These are phyloP conservation scores for Enhydra lutris DNA, from an alignment of 2,113 vertebrate genomes.

Conservation along the genomic window DNA sequence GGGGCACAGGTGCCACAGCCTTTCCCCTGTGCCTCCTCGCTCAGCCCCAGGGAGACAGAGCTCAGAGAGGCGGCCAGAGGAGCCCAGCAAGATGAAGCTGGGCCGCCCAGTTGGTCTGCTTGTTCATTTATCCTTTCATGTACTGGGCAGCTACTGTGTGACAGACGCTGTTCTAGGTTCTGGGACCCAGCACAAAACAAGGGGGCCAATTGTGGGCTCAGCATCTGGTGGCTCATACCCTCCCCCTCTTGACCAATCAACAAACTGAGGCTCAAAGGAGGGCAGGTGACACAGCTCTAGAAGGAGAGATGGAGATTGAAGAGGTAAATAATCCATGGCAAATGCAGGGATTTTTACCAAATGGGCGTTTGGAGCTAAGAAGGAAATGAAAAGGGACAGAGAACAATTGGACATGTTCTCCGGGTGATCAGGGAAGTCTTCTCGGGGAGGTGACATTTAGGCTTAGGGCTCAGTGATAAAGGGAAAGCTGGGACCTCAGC, in stretches of 20 bases:
- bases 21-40: not conserved
- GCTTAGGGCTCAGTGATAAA: not conserved
- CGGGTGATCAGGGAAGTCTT: not conserved
- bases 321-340: not conserved
- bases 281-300: not conserved
- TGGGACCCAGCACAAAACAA: not conserved
- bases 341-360: not conserved
- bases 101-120: rapidly evolving
- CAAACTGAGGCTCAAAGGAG: not conserved
- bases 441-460: not conserved
- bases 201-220: not conserved
- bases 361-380: not conserved
- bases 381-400: not conserved
- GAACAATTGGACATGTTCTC: not conserved
- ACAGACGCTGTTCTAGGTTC: not conserved
- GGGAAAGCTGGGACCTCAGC: not conserved
- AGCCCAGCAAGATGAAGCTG: not conserved
- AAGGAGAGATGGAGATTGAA: not conserved
- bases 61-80: not conserved
- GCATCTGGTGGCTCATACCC: not conserved
- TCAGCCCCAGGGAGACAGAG: not conserved
- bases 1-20: not conserved
- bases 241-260: not conserved
- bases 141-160: not conserved
- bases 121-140: rapidly evolving